A percentile compares a stretch with the other conserved stretches of the same genome.
Conservation (phyloP, 2,888 invertebrate species). For the Epicampocera succincta region DNA sequence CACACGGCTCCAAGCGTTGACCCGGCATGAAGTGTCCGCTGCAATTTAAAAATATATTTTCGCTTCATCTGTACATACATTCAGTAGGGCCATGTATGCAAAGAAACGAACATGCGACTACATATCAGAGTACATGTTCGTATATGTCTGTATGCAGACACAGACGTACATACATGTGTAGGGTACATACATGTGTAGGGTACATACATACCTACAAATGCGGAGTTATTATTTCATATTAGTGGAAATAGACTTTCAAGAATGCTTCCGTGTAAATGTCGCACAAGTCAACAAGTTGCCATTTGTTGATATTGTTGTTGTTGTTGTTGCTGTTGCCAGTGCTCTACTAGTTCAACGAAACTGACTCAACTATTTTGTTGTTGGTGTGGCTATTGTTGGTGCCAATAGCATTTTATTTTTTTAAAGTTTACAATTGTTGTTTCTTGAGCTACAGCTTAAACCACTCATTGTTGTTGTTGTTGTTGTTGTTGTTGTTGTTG, state of each 20-base stretch:
- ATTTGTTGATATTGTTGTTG: conserved; percentile 50
- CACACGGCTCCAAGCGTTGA: too few species aligned
- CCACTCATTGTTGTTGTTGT: too few species aligned
- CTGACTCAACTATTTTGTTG: background rate
- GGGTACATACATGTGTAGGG: background rate
- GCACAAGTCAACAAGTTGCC: conserved; percentile 76
- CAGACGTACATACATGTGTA: conserved; percentile 6
- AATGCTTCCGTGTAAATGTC: conserved; percentile 80
- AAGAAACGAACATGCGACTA: too few species aligned
- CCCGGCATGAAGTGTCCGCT: background rate
- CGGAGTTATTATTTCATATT: conserved; percentile 60
- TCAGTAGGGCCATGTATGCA: too few species aligned
- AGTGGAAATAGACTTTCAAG: conserved; percentile 70
- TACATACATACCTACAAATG: background rate
- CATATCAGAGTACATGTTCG: too few species aligned
- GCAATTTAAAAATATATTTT: too few species aligned
- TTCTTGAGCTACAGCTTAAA: conserved; percentile 24
- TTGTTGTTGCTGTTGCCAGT: conserved; percentile 34
- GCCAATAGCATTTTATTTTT: conserved; percentile 58
- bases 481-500: too few species aligned
- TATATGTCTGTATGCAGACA: background rate
- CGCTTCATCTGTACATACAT: too few species aligned
- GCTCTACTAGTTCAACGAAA: conserved; percentile 22
- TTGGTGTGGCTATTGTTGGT: conserved; percentile 44
- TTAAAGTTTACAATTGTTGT: conserved; percentile 57